Evolutionary conservation across 2,113 vertebrate species (phyloP).

Genomic region (Panurus biarmicus): DNA sequence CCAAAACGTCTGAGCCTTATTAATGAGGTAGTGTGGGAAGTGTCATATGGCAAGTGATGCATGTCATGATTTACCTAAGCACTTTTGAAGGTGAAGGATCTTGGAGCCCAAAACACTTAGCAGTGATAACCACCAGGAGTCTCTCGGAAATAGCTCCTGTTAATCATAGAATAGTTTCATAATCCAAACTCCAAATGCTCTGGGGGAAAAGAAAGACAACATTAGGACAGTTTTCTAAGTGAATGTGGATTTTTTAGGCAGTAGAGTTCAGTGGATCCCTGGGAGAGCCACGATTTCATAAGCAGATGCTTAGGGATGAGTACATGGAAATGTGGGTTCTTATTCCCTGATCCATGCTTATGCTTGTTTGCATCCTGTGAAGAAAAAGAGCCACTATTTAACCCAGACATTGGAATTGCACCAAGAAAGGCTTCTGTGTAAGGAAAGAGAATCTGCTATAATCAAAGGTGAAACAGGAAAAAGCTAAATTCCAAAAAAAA

Average conservation of each 20-base stretch:
- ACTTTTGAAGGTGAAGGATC: conserved; percentile 7
- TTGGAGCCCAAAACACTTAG: background rate
- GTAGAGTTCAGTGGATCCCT: background rate
- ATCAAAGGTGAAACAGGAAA: background rate
- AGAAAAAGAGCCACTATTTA: background rate
- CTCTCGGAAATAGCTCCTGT: background rate
- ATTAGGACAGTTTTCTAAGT: background rate
- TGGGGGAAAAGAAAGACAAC: background rate
- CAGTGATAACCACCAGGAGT: background rate
- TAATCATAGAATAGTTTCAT: background rate
- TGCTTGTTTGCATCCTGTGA: background rate
- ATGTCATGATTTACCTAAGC: background rate
- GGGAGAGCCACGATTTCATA: background rate
- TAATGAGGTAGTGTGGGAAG: background rate
- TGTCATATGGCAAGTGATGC: background rate
- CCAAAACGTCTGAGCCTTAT: background rate
- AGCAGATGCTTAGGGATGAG: background rate
- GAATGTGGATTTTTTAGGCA: background rate
- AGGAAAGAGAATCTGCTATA: background rate
- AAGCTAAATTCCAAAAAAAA: background rate
- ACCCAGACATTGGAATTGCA: background rate
- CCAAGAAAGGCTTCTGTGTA: background rate
- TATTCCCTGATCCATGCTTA: background rate
- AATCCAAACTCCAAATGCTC: background rate
- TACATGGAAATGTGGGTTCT: background rate